Evolutionary conservation across 2,888 invertebrate genomes (phyloP), one percentile per base, ranked within the genome.

Genomic region (Diarsia brunnea): DNA sequence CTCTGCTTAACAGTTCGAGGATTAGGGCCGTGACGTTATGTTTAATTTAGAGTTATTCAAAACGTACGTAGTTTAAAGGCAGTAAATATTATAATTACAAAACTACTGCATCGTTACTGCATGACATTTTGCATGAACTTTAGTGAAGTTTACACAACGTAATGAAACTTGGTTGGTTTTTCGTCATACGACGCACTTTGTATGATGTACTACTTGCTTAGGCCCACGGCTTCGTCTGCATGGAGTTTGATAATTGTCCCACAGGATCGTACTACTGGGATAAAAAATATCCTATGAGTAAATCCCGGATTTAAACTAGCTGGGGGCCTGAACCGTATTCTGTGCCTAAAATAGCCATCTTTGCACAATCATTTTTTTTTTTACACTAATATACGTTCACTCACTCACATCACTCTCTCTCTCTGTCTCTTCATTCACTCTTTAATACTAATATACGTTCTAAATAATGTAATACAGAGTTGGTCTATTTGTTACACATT

Each of bases 41-140:
- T 27, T 2, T 16, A 58, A 43, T 27, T 27, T n/a, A 14, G 19
- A 51, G 14, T 19, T 68, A 45, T 67, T n/a, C 7, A 43, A 67
- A 66, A 70, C 45, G 0, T 51, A 43, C 2, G 7, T 21, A 21
- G 7, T 45, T 31, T 31, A 38, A 14, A 69, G 16, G 60, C 21
- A 24, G 1, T 21, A 24, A 58, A 21, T 19, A 38, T 69, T 51
- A n/a, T 43, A 58, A 65, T 51, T 31, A 51, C n/a, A 4, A 60
- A 60, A 49, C 43, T 19, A 72, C 51, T 72, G 72, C 72, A 51
- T 4, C 8, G 19, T 19, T n/a, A 58, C 43, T 45, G 66, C 75
- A 74, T 75, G 60, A 51, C 65, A 60, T 51, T 65, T 45, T n/a
- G 16, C 27, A 16, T 53, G 31, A 21, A 38, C 10, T 53, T 51